Percentiles rank a stretch among this genome's conserved stretches.
phyloP scores from a whole-genome alignment of 2,888 invertebrate species.

The Dryadula phaetusa region DNA sequence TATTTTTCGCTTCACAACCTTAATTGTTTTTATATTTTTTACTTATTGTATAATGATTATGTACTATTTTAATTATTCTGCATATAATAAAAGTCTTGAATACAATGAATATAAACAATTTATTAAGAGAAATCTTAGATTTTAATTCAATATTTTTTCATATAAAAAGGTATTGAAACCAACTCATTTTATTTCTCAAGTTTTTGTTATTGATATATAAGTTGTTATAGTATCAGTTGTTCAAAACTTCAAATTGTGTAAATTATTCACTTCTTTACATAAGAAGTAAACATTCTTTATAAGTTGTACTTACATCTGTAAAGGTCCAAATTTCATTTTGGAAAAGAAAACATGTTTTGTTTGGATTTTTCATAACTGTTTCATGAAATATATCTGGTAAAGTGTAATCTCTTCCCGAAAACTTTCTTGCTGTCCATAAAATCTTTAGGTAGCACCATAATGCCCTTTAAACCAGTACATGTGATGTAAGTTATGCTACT shows the following conservation, averaged over 20 bases:
- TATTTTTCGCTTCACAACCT: too few species aligned
- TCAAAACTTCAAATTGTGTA: not conserved
- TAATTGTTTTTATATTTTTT: too few species aligned
- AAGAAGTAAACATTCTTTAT: not conserved
- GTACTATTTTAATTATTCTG: too few species aligned
- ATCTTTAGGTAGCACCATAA: conserved; percentile 87
- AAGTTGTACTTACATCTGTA: conserved; percentile 84
- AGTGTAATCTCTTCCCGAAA: conserved; percentile 88
- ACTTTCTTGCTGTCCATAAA: conserved; percentile 85
- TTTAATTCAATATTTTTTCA: too few species aligned
- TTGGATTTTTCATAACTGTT: conserved; percentile 89
- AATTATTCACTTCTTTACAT: not conserved
- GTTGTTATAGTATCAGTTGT: too few species aligned
- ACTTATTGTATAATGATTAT: too few species aligned
- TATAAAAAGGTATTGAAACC: not conserved
- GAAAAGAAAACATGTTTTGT: conserved; percentile 92
- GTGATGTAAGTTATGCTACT: not conserved
- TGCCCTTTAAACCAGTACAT: conserved; percentile 84
- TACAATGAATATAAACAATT: too few species aligned
- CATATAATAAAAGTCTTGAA: too few species aligned
- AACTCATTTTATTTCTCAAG: not conserved
- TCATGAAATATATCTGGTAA: conserved; percentile 92
- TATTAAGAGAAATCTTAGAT: too few species aligned
- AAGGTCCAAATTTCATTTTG: conserved; percentile 95
- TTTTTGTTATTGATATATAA: not conserved